Conservation (phyloP, 2,797 vertebrate species). For the Dermochelys coriacea region DNA sequence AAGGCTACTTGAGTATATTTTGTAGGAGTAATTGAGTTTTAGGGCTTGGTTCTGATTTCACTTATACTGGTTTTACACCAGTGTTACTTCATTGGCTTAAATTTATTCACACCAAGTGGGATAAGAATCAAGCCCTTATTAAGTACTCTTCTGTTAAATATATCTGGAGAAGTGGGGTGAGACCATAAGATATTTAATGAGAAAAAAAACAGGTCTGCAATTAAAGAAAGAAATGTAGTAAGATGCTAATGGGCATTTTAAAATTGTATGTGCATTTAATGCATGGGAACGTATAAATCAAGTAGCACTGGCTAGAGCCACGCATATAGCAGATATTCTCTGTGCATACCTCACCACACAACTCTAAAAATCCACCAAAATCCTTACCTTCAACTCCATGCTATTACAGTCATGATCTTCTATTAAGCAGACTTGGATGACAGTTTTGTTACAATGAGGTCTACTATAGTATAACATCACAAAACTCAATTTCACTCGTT, state of each 20-base stretch:
- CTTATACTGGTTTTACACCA: accelerated
- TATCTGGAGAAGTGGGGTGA: neutral
- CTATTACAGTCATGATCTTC: neutral
- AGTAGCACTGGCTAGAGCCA: neutral
- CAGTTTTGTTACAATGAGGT: neutral
- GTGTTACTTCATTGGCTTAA: neutral
- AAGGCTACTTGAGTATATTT: neutral
- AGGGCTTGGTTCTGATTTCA: neutral
- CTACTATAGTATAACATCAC: neutral
- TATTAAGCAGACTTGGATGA: neutral
- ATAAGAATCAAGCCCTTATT: conserved; percentile 11
- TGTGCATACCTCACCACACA: neutral
- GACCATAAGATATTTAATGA: neutral
- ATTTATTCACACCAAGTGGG: neutral
- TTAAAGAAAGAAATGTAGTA: neutral
- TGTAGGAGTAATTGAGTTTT: neutral
- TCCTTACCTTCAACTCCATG: neutral
- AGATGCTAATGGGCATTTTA: neutral
- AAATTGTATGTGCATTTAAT: neutral
- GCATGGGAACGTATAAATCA: neutral
- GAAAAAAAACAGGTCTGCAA: neutral
- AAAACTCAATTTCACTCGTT: neutral
- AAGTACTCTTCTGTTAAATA: neutral
- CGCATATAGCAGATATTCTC: neutral
- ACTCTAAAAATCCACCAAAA: neutral